Percentiles rank a stretch among this genome's conserved stretches.
phyloP scores from a whole-genome alignment of 2,888 invertebrate species.

The Xylota sylvarum region DNA sequence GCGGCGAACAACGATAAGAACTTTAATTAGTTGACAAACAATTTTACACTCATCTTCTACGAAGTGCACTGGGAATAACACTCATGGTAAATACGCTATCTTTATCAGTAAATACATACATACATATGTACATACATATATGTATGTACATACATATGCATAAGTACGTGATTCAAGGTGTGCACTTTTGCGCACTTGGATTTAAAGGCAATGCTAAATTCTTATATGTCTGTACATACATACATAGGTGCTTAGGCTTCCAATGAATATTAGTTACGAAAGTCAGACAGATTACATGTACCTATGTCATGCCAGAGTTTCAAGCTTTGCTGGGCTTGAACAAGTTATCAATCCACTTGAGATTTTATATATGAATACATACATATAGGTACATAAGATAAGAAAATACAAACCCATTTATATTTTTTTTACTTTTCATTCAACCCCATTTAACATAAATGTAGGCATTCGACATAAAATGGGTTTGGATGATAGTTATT shows the following conservation, averaged over 20 bases:
- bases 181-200: constrained; percentile 57
- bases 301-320: background rate
- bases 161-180: constrained; percentile 32
- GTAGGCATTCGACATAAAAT: background rate
- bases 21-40: constrained; percentile 73
- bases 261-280: background rate
- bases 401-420: background rate
- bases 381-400: background rate
- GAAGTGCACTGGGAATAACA: constrained; percentile 62
- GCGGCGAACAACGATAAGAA: constrained; percentile 61
- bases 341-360: constrained; percentile 14
- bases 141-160: constrained; percentile 9
- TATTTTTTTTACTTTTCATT: background rate
- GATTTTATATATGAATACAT: background rate
- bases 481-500: background rate
- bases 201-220: constrained; percentile 26
- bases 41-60: constrained; percentile 71
- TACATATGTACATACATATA: constrained; percentile 4
- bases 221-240: too few species aligned
- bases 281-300: background rate
- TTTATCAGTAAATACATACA: constrained; percentile 35
- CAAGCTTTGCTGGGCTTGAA: background rate
- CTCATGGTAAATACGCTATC: constrained; percentile 32
- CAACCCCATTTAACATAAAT: background rate
- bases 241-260: background rate